A percentile compares a stretch with the other conserved stretches of the same genome.
These are phyloP conservation scores for Gymnorhina tibicen DNA, from an alignment of 2,113 vertebrate genomes.

Conservation along the genomic window DNA sequence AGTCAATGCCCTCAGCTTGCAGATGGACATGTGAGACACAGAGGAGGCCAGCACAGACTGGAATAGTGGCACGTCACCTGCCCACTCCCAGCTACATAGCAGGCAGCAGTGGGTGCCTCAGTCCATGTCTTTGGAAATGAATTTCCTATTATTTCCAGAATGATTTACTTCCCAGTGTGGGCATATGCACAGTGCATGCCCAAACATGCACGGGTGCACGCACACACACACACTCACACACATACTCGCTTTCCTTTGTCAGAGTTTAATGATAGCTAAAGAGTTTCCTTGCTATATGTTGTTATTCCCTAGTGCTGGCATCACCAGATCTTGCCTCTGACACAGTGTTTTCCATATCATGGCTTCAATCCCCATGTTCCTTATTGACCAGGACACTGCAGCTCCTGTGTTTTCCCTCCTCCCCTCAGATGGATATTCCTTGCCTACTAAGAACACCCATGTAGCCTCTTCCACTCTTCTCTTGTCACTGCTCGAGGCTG, in stretches of 20 bases:
- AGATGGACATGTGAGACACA: not conserved
- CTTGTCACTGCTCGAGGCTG: accelerated
- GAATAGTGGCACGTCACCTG: not conserved
- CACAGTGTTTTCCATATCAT: accelerated
- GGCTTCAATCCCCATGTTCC: not conserved
- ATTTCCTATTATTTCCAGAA: not conserved
- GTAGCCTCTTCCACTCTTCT: not conserved
- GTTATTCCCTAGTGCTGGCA: not conserved
- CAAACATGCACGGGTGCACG: accelerated
- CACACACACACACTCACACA: not conserved
- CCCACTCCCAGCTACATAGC: not conserved
- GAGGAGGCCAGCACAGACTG: not conserved
- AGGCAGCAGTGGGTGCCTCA: not conserved
- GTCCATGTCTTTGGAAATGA: not conserved
- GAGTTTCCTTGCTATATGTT: not conserved
- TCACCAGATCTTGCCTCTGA: not conserved
- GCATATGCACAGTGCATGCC: not conserved
- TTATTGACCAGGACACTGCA: not conserved
- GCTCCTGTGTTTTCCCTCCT: not conserved
- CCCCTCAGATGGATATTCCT: not conserved
- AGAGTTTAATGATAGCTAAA: not conserved
- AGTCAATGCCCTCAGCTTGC: not conserved
- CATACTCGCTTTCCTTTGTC: not conserved
- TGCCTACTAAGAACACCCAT: not conserved
- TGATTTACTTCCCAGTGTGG: not conserved